Base-by-base conservation (phyloP, 2,113 vertebrate species). In the Ailuropoda melanoleuca region DNA sequence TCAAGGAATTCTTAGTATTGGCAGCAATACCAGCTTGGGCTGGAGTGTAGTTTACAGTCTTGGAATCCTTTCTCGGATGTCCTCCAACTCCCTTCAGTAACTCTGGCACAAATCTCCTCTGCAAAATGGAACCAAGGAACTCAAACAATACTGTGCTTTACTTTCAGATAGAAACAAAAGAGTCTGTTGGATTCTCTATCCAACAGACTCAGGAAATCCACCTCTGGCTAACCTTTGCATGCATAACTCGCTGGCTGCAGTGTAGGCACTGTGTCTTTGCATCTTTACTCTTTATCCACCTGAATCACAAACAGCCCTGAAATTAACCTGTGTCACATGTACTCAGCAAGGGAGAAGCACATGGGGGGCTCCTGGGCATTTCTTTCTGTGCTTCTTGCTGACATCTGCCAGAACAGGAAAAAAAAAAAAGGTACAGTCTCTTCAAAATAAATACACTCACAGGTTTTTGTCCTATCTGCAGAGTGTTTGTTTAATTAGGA, bases 11-110 rank as follows among this genome's bases (percentile, higher is more conserved):
- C 88, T 97, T 84, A 92, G 43, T 97, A 78, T 77, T 98, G 97
- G 98, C 97, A 98, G 90, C 62, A 91, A 62, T 48, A 97, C 91
- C 97, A 77, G 37, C 93, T 98, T 96, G 88, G 88, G 89, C 92
- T 97, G 48, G 87, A 96, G 55, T 94, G 77, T 83, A 97, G 98
- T 98, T 98, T 98, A 97, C 81, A 96, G 23, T 97, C 93, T 95
- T 98, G 97, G 95, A 98, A 98, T 84, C 50, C 37, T 34, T 97
- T 96, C 97, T 97, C 58, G 31, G 81, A 96, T 87, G 56, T 92
- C 93, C 78, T 98, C 96, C 97, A 98, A 95, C 74, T 97, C n/a
- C 80, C 48, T 98, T 66, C 37, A 15, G 89, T 97, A 90, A 95
- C 89, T 98, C 85, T 91, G 89, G 96, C 95, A 98, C 90, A 97